Evolutionary conservation across 1,140 invertebrate genomes (phyloP), one percentile per base, ranked within the genome.

Genomic region (Propsilocerus akamusi): DNA sequence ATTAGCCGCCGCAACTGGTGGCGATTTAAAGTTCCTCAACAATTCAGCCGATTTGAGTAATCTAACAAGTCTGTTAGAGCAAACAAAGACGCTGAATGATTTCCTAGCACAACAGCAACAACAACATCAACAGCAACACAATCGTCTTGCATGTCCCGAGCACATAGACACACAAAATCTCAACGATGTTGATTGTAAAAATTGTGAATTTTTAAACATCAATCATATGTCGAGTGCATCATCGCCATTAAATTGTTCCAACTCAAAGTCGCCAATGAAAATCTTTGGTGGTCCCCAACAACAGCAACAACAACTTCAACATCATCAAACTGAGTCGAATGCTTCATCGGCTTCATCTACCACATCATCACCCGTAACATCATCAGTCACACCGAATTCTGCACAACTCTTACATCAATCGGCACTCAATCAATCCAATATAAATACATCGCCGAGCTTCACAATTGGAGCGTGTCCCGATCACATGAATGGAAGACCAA

Each of bases 401-500:
- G n/a, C n/a, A n/a, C n/a, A n/a, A n/a, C n/a, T n/a, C n/a, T n/a
- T n/a, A n/a, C n/a, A n/a, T n/a, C n/a, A n/a, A n/a, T n/a, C n/a
- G n/a, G n/a, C n/a, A n/a, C n/a, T n/a, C n/a, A n/a, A n/a, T n/a
- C n/a, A n/a, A n/a, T n/a, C n/a, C n/a, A n/a, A n/a, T n/a, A n/a
- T n/a, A n/a, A n/a, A n/a, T n/a, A n/a, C n/a, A n/a, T n/a, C n/a
- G n/a, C n/a, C n/a, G n/a, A n/a, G n/a, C n/a, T 71, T 87, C 14
- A 88, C 87, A 54, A 90, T 92, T 60, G 87, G 87, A 11, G 86
- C 91, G 2, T 97, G 92, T 68, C 87, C 91, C 10, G 91, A 96
- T 54, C 92, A 97, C 64, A 82, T 94, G 54, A 88, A 90, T 58
- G 92, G 92, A n/a, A 71, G 90, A 56, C 86, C 86, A 0, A 88